These are phyloP conservation scores for Gymnobelideus leadbeateri DNA, from an alignment of 2,113 vertebrate species.

Conservation along the genomic window DNA sequence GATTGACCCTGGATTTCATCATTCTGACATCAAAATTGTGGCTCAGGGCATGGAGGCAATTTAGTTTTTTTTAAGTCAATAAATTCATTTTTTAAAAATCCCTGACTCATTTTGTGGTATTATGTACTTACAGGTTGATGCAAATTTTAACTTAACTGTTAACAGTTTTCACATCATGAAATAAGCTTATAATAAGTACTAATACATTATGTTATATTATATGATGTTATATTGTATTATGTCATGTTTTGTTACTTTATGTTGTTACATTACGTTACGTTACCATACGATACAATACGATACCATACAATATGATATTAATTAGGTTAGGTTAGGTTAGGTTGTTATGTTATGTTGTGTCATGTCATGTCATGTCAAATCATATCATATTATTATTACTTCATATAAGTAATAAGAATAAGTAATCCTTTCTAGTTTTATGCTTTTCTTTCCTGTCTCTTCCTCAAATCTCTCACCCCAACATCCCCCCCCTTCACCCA, in stretches of 20 bases:
- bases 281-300: no score
- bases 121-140: background rate
- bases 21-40: background rate
- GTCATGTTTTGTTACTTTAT: no score
- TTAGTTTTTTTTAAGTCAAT: background rate
- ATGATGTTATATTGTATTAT: no score
- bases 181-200: background rate
- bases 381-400: no score
- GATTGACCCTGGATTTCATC: background rate
- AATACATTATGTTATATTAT: no score
- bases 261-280: no score
- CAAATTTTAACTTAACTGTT: background rate
- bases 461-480: background rate
- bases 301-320: no score
- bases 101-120: background rate
- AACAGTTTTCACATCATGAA: background rate
- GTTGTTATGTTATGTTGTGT: background rate
- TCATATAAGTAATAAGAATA: background rate
- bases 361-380: background rate
- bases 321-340: no score
- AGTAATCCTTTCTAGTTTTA: background rate
- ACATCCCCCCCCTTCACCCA: background rate
- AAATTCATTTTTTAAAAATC: background rate
- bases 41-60: background rate
- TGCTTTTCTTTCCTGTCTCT: background rate